Conservation (phyloP, 2,797 vertebrate species). For the Hafferia zeledoni region DNA sequence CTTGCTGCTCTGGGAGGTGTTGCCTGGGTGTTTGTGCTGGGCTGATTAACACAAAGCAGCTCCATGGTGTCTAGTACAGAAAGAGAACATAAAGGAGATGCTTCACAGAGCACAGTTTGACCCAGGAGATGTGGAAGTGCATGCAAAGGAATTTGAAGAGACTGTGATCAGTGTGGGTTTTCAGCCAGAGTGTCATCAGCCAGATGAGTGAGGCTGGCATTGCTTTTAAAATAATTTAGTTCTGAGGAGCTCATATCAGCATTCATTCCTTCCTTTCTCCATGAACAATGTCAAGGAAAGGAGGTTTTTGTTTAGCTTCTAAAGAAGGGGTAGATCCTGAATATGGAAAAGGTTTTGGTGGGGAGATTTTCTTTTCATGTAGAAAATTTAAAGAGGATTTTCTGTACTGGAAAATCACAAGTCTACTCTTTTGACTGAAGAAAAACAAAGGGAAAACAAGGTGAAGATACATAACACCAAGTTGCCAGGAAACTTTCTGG, state of each 20-base stretch:
- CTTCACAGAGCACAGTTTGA: neutral
- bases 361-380: accelerated
- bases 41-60: neutral
- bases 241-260: neutral
- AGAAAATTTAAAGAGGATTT: neutral
- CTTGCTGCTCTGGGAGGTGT: neutral
- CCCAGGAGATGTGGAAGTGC: neutral
- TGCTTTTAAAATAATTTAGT: neutral
- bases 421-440: neutral
- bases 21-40: neutral
- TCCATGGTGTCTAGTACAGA: neutral
- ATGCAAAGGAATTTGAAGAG: neutral
- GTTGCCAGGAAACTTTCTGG: neutral
- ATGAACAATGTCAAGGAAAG: neutral
- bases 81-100: neutral
- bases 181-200: neutral
- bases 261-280: neutral
- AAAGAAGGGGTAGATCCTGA: neutral
- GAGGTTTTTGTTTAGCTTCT: neutral
- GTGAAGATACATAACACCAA: accelerated
- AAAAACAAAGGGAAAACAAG: neutral
- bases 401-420: neutral
- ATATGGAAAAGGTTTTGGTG: neutral
- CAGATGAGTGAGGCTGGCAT: neutral
- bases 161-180: neutral